Percentiles rank a stretch among this genome's conserved stretches.
Conservation (phyloP, 2,888 invertebrate species). For the Melanchra persicariae region DNA sequence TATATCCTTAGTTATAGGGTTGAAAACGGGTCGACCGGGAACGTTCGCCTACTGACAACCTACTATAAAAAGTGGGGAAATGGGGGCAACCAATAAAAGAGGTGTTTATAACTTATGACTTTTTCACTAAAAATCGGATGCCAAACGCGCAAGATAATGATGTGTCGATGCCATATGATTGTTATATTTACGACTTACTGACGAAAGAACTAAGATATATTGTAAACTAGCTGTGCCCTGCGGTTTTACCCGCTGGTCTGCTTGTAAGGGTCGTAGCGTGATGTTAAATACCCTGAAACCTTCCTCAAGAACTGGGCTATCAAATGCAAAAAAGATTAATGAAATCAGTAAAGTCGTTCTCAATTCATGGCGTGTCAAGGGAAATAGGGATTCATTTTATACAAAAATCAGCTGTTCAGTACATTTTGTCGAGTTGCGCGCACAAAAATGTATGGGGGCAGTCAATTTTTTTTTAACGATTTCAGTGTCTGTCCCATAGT, state of each 20-base stretch:
- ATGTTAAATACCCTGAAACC: too few relatives aligned
- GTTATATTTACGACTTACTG: slow-evolving; percentile 19
- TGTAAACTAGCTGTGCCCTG: too few relatives aligned
- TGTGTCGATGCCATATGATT: slow-evolving; percentile 52
- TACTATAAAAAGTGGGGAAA: neutral
- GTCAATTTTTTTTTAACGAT: too few relatives aligned
- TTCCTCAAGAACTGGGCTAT: too few relatives aligned
- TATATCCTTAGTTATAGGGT: neutral
- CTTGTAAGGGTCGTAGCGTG: too few relatives aligned
- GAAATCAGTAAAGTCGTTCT: neutral
- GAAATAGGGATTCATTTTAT: too few relatives aligned
- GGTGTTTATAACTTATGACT: neutral
- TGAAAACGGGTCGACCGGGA: neutral
- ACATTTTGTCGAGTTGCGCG: too few relatives aligned
- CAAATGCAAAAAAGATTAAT: too few relatives aligned
- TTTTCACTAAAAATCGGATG: slow-evolving; percentile 53
- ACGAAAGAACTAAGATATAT: slow-evolving; percentile 18
- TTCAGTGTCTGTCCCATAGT: too few relatives aligned
- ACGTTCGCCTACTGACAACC: neutral
- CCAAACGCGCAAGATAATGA: slow-evolving; percentile 44
- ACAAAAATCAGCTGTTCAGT: too few relatives aligned
- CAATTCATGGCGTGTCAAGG: neutral
- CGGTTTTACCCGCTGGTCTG: too few relatives aligned
- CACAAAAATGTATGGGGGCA: too few relatives aligned
- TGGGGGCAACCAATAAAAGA: neutral